phyloP scores from a whole-genome alignment of 2,888 invertebrate species.

The Amiota minor region DNA sequence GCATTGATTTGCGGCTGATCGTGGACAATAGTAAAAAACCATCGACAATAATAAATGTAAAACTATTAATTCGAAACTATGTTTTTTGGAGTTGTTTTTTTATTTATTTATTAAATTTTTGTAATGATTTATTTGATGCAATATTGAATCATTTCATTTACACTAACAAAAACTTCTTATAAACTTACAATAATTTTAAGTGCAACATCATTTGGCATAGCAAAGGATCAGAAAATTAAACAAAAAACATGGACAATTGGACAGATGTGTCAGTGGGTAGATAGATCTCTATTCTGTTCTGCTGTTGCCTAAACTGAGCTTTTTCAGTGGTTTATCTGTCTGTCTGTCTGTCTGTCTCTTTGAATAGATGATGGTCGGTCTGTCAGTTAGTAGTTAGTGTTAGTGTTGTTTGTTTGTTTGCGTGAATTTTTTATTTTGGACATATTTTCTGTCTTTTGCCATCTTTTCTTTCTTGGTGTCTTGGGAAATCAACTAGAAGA shows the following conservation, averaged over 20 bases:
- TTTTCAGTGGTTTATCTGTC: slow-evolving; percentile 41
- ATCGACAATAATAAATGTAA: neutral
- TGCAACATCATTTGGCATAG: too few relatives aligned
- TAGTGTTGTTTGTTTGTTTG: slow-evolving; percentile 32
- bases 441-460: slow-evolving; percentile 20
- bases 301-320: slow-evolving; percentile 37
- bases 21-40: slow-evolving; percentile 27
- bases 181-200: neutral
- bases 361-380: slow-evolving; percentile 51
- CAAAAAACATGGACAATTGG: too few relatives aligned
- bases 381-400: slow-evolving; percentile 52
- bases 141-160: slow-evolving; percentile 15
- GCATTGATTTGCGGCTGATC: slow-evolving; percentile 56
- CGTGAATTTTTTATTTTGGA: slow-evolving; percentile 6
- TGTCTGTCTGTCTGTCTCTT: slow-evolving; percentile 31
- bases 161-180: neutral
- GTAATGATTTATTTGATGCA: slow-evolving; percentile 18
- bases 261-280: too few relatives aligned
- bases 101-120: neutral
- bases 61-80: neutral
- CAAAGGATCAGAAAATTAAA: too few relatives aligned
- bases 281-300: too few relatives aligned
- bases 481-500: slow-evolving; percentile 53
- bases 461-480: slow-evolving; percentile 39
- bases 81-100: too few relatives aligned